These are phyloP conservation scores for Liposcelis brunnea DNA, from an alignment of 2,888 invertebrate species.

Conservation along the genomic window DNA sequence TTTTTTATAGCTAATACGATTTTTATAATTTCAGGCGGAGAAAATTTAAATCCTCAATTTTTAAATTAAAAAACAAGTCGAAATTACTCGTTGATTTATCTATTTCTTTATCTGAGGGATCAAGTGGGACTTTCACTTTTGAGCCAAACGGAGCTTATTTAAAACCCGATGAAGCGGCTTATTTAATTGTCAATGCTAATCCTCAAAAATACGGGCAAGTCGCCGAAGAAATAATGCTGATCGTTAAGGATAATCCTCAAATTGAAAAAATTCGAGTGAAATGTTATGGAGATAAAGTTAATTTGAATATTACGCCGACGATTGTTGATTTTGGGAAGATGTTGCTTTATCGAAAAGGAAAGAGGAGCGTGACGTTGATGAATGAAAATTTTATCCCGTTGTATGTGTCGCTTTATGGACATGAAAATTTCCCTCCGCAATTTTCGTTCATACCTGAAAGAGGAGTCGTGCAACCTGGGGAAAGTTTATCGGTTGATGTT, in stretches of 20 bases:
- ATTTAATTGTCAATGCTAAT: constrained; percentile 20
- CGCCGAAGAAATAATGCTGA: constrained; percentile 22
- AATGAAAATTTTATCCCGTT: constrained; percentile 34
- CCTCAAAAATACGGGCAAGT: constrained; percentile 22
- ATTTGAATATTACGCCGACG: constrained; percentile 28
- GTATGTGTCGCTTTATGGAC: too few relatives aligned
- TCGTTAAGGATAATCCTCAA: constrained; percentile 39
- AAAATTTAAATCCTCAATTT: constrained; percentile 16
- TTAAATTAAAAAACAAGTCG: constrained; percentile 37
- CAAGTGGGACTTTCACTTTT: too few relatives aligned
- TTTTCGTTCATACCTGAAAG: too few relatives aligned
- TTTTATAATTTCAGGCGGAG: too few relatives aligned
- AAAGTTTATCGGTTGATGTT: constrained; percentile 31
- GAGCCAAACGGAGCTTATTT: too few relatives aligned
- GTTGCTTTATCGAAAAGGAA: constrained; percentile 32
- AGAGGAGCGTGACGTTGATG: constrained; percentile 31
- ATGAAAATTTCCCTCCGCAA: too few relatives aligned
- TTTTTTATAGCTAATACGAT: too few relatives aligned
- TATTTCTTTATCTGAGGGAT: too few relatives aligned
- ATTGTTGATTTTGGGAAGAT: constrained; percentile 34
- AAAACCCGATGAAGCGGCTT: too few relatives aligned
- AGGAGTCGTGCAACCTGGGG: constrained; percentile 28
- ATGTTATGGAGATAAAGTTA: constrained; percentile 34
- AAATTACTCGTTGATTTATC: constrained; percentile 7
- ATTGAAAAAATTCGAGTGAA: constrained; percentile 29